A percentile compares a stretch with the other conserved stretches of the same genome.
Evolutionary conservation across 2,797 vertebrate genomes (phyloP).

Genomic region (Poeciliopsis infans): DNA sequence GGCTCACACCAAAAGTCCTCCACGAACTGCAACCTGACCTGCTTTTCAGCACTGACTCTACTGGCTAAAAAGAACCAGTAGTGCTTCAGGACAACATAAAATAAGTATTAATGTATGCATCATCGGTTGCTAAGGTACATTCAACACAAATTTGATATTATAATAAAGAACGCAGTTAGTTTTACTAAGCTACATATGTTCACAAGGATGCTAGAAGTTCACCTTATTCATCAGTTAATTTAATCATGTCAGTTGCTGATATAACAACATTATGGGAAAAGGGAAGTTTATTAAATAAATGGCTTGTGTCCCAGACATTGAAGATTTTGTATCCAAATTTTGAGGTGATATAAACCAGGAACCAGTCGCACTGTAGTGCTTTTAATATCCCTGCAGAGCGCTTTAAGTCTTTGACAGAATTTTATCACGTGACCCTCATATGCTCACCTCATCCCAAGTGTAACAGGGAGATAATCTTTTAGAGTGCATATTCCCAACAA

Average conservation of each 20-base stretch:
- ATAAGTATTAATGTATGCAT: neutral
- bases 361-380: constrained; percentile 1
- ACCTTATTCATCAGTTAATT: neutral
- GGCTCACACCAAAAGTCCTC: constrained; percentile 18
- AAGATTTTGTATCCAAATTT: neutral
- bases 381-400: constrained; percentile 10
- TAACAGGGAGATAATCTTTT: constrained; percentile 23
- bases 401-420: constrained; percentile 14
- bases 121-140: neutral
- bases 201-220: neutral
- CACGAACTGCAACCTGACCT: constrained; percentile 41
- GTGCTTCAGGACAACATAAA: neutral
- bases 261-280: neutral
- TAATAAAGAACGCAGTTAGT: neutral
- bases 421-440: constrained; percentile 66
- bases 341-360: constrained; percentile 2
- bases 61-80: constrained; percentile 3
- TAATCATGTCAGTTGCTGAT: neutral
- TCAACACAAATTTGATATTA: neutral
- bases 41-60: constrained; percentile 25
- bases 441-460: constrained; percentile 29
- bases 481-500: neutral
- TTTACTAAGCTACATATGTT: constrained; percentile 1
- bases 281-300: neutral
- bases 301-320: neutral